Evolutionary conservation across 2,888 invertebrate species (phyloP).

Genomic region (Hymenopus coronatus): DNA sequence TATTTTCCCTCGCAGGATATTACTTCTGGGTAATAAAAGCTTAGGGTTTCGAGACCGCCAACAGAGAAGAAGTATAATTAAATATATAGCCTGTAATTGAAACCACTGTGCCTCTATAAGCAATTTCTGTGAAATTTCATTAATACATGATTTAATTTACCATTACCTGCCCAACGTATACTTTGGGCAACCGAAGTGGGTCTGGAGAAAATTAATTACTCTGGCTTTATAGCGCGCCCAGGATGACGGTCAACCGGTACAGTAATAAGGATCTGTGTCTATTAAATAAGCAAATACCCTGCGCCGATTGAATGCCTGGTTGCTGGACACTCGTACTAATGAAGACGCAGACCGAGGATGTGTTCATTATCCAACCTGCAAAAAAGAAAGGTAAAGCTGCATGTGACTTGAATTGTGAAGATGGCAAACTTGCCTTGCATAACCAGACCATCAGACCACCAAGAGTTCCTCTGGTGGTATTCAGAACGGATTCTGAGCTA

Average conservation of each 20-base stretch:
- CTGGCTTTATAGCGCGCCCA: neutral
- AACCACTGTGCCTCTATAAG: slow-evolving; percentile 22
- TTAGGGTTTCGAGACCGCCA: neutral
- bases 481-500: too few relatives aligned
- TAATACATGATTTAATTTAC: slow-evolving; percentile 30
- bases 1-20: neutral
- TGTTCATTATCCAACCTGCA: too few relatives aligned
- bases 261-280: neutral
- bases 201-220: slow-evolving; percentile 16
- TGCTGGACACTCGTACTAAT: neutral
- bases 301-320: neutral
- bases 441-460: too few relatives aligned
- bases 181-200: slow-evolving; percentile 3
- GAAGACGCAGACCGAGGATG: neutral
- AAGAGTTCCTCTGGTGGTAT: too few relatives aligned
- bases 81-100: slow-evolving; percentile 30
- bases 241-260: neutral
- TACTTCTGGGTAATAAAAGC: neutral
- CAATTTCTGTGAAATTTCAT: slow-evolving; percentile 33
- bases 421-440: too few relatives aligned
- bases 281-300: neutral
- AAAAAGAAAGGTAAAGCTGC: too few relatives aligned
- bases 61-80: slow-evolving; percentile 25
- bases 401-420: too few relatives aligned
- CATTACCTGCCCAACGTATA: slow-evolving; percentile 19